phyloP scores from a whole-genome alignment of 2,888 invertebrate species.

The Carpatolechia fugitivella region DNA sequence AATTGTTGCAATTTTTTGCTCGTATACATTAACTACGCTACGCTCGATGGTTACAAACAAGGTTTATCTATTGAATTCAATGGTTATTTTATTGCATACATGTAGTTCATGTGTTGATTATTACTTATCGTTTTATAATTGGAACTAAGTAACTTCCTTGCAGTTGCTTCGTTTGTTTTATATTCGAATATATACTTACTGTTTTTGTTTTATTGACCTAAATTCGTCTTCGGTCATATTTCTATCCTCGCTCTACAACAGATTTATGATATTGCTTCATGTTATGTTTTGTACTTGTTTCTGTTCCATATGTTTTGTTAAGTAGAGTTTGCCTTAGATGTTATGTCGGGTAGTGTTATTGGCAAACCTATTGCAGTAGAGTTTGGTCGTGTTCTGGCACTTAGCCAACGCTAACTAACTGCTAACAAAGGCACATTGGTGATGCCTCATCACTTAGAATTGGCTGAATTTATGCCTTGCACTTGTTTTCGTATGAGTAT shows the following conservation, averaged over 20 bases:
- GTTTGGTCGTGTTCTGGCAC: conserved; percentile 27
- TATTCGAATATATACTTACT: not conserved
- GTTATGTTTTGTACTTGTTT: not conserved
- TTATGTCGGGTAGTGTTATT: conserved; percentile 16
- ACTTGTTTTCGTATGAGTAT: not conserved
- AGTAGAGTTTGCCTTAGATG: not conserved
- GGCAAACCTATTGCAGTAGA: conserved; percentile 26
- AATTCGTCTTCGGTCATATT: conserved; percentile 5
- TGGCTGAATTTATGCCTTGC: not conserved
- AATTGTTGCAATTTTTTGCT: conserved; percentile 28
- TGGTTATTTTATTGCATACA: conserved; percentile 57
- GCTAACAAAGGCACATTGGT: conserved; percentile 13
- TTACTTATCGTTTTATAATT: conserved; percentile 1
- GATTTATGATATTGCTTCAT: not conserved
- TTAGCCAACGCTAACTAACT: conserved; percentile 27
- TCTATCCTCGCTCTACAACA: not conserved
- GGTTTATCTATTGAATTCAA: conserved; percentile 56
- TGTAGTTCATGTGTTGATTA: conserved; percentile 35
- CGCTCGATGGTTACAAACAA: conserved; percentile 31
- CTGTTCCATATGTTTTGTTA: not conserved
- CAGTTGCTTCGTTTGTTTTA: not conserved
- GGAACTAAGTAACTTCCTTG: not conserved
- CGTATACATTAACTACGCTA: conserved; percentile 23
- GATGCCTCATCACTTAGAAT: conserved; percentile 6
- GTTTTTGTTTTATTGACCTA: conserved; percentile 6